Evolutionary conservation across 2,888 invertebrate genomes (phyloP).

Genomic region (Drosophila eohydei): DNA sequence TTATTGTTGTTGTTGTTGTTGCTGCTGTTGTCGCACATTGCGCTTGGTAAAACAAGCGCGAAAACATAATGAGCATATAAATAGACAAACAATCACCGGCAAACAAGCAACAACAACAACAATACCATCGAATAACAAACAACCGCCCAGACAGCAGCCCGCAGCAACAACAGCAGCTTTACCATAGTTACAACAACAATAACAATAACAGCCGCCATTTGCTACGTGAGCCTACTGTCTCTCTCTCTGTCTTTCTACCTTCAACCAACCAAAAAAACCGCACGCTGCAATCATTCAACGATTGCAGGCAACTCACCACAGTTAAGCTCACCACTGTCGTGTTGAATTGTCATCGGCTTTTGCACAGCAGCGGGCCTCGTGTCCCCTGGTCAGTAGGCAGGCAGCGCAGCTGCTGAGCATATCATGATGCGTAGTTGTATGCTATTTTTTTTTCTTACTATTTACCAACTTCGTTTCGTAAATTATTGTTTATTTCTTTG

Average conservation of each 20-base stretch:
- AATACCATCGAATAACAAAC: slow-evolving; percentile 19
- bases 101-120: slow-evolving; percentile 33
- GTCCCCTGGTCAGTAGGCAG: slow-evolving; percentile 24
- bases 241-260: neutral
- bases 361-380: slow-evolving; percentile 1
- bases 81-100: slow-evolving; percentile 72
- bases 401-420: slow-evolving; percentile 32
- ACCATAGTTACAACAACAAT: slow-evolving; percentile 16
- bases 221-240: slow-evolving; percentile 2
- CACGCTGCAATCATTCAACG: slow-evolving; percentile 7
- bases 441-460: neutral
- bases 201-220: slow-evolving; percentile 8
- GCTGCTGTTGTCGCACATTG: slow-evolving; percentile 32
- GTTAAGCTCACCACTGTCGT: slow-evolving; percentile 29
- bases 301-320: slow-evolving; percentile 39
- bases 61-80: slow-evolving; percentile 79
- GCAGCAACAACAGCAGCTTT: slow-evolving; percentile 11
- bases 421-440: neutral
- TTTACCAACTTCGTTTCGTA: neutral
- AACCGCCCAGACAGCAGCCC: slow-evolving; percentile 40
- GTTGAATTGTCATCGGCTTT: slow-evolving; percentile 28
- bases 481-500: neutral
- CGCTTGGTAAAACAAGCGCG: slow-evolving; percentile 76
- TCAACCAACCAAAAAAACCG: slow-evolving; percentile 7
- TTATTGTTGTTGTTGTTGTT: slow-evolving; percentile 28